Base-by-base conservation (phyloP, 2,888 invertebrate genomes). In the Acanthococcus lagerstroemiae region DNA sequence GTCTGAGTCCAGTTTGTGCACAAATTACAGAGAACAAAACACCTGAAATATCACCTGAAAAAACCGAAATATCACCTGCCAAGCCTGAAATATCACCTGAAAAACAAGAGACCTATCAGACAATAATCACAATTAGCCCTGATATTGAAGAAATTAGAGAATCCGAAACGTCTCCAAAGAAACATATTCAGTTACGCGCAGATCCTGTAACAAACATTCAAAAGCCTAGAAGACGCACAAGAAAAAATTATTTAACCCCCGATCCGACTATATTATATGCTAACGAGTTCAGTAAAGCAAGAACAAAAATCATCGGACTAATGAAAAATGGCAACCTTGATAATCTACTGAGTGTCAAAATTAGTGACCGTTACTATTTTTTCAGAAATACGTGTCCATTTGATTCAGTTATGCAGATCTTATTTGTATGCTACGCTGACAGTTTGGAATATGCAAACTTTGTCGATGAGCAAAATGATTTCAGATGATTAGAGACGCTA, bases 301-400 rank as follows among this genome's bases (percentile, higher is more conserved):
- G 52, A 21, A 52, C 19, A n/a, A 22, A 27, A 3, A 22, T 52
- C 12, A 63, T 63, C 15, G 63, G 63, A 30, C n/a, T 63, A 27
- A 21, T 63, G 4, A 50, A 52, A 21, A 63, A 63, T 63, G 63
- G 54, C 12, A 63, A 63, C 24, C 3, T 22, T 44, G 30, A n/a
- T 9, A 30, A 65, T 19, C 24, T 54, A 21, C 15, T 45, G n/a
- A 37, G 24, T 54, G 24, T 63, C 30, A 19, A 54, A 63, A 21
- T 54, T n/a, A 44, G 44, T 21, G 46, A 52, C n/a, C 27, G 9
- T 12, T n/a, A 63, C 21, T 63, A 63, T 44, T 22, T 12, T 19
- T 17, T 65, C 1, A 54, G n/a, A n/a, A 63, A 63, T 37, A 63
- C 63, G 22, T 63, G 54, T 25, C 24, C 63, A 12, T 63, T 63